Conservation (phyloP, 2,888 invertebrate species). For the Leptogaster cylindrica region DNA sequence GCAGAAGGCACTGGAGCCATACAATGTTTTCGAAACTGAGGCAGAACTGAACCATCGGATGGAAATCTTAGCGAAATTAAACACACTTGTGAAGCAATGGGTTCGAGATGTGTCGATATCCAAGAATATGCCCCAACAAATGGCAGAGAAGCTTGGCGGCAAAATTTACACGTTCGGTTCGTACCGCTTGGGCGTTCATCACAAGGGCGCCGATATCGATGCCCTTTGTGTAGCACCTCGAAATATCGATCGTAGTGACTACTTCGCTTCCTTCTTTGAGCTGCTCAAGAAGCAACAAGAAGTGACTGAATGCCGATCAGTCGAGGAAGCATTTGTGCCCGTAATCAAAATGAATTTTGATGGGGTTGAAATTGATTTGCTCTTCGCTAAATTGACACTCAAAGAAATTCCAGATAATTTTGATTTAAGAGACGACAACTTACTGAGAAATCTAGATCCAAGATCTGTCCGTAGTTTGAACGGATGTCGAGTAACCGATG, state of each 20-base stretch:
- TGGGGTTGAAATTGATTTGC: slow-evolving; percentile 97
- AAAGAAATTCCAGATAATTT: slow-evolving; percentile 91
- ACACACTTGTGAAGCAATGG: slow-evolving; percentile 92
- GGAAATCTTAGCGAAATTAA: slow-evolving; percentile 84
- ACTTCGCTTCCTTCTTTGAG: slow-evolving; percentile 95
- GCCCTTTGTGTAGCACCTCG: slow-evolving; percentile 97
- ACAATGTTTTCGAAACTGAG: slow-evolving; percentile 89
- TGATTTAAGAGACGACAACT: slow-evolving; percentile 87
- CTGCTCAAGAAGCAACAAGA: slow-evolving; percentile 85
- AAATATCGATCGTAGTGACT: slow-evolving; percentile 92
- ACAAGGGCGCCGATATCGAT: slow-evolving; percentile 98
- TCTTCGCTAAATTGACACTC: slow-evolving; percentile 93
- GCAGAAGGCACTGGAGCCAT: slow-evolving; percentile 77
- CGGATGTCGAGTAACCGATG: slow-evolving; percentile 98
- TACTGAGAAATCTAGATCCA: slow-evolving; percentile 93
- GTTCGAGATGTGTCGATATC: slow-evolving; percentile 86
- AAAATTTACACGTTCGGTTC: slow-evolving; percentile 99
- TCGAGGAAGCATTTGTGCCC: slow-evolving; percentile 98
- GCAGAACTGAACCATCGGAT: slow-evolving; percentile 89
- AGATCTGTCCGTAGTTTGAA: slow-evolving; percentile 97
- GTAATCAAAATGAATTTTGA: slow-evolving; percentile 99
- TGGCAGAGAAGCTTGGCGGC: slow-evolving; percentile 92
- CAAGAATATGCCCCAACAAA: slow-evolving; percentile 90
- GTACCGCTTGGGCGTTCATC: slow-evolving; percentile 93
- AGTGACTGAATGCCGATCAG: slow-evolving; percentile 83